Evolutionary conservation across 2,797 vertebrate genomes (phyloP), one percentile per base, ranked within the genome.

Genomic region (Galaxias olidus): DNA sequence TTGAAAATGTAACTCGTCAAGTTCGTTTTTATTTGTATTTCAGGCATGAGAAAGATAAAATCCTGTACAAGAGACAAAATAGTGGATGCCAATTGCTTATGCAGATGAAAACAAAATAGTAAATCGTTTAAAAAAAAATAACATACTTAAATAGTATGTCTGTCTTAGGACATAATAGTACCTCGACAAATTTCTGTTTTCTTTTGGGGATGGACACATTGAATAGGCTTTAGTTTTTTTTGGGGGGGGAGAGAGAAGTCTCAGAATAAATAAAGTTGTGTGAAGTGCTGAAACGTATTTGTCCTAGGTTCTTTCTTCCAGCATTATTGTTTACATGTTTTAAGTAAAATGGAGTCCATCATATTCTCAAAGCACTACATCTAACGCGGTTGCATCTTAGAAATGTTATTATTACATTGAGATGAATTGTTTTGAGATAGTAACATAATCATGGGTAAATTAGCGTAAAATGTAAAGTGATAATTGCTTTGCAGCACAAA

Each of bases 251-350:
- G 65, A 69, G 53, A 75, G 74, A 76, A 63, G 76, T 74, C 66
- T 76, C 65, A 66, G 41, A 63, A 59, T 66, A 64, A 82, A 81
- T 81, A 81, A 81, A 80, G 49, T 52, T 1, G 66, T 72, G 59
- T 76, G 58, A 72, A 80, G 72, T 19, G 49, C 69, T 66, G 8
- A 58, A n/a, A 52, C 52, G 2, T 30, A 53, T 52, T 14, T 67
- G 56, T 15, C 4, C 51, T n/a, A 18, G n/a, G n/a, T 49, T 57
- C 20, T 40, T 54, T 15, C 46, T 44, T 49, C 13, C 18, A 40
- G 5, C 1, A 13, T 13, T 15, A 9, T 41, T 20, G n/a, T 51
- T 8, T 51, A 10, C 15, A 51, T 18, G 10, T 51, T 0, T 15
- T 9, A n/a, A 1, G 19, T 13, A n/a, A 15, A 9, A 50, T 8